Evolutionary conservation across 2,797 vertebrate genomes (phyloP).

Genomic region (Halcyon chelicuti): DNA sequence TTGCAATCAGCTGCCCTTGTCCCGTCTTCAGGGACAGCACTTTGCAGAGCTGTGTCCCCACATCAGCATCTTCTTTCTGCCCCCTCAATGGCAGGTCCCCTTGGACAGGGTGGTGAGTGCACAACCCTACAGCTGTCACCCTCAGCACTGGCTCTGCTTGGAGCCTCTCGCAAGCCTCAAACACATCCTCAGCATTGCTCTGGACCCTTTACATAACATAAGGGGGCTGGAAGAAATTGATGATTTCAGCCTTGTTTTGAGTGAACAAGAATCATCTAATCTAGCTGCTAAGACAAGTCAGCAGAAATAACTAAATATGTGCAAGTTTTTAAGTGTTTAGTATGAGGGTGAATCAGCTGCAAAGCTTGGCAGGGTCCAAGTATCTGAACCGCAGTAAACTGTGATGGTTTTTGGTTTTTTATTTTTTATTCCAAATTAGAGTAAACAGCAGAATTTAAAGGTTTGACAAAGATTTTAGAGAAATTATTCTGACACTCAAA

Average conservation of each 20-base stretch:
- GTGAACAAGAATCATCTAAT: neutral
- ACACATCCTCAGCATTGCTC: rapidly evolving
- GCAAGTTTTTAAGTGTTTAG: neutral
- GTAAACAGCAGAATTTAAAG: neutral
- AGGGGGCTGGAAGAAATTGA: neutral
- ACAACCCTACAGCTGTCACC: neutral
- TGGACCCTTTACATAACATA: rapidly evolving
- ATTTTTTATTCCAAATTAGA: neutral
- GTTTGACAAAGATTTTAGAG: neutral
- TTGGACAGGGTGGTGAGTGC: rapidly evolving
- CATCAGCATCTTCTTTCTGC: neutral
- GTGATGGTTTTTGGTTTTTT: neutral
- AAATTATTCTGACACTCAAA: neutral
- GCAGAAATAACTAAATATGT: neutral
- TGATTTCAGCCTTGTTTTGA: neutral
- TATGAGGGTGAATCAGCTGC: neutral
- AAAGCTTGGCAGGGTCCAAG: neutral
- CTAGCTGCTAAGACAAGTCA: neutral
- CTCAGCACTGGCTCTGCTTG: rapidly evolving
- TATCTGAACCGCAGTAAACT: neutral
- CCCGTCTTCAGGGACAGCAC: neutral
- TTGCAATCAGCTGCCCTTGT: slow-evolving; percentile 29
- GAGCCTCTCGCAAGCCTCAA: neutral
- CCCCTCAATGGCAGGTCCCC: rapidly evolving
- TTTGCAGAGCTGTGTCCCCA: neutral